phyloP scores from a whole-genome alignment of 2,797 vertebrate species.

The Protosalanx chinensis region DNA sequence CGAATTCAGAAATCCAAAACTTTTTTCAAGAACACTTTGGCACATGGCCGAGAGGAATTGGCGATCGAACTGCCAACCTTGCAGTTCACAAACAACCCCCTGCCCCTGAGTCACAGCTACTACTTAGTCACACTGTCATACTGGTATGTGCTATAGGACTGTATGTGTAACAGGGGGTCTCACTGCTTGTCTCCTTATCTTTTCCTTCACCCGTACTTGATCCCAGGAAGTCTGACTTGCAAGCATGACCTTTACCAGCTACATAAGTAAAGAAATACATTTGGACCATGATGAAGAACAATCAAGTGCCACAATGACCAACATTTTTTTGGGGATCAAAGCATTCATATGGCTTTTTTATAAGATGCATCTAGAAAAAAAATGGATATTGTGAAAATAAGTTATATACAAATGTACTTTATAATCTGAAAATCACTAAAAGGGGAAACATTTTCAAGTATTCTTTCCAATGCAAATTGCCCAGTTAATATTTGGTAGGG shows the following conservation, averaged over 20 bases:
- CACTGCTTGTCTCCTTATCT: too few species aligned
- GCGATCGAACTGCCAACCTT: too few species aligned
- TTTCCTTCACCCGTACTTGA: too few species aligned
- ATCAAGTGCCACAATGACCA: background rate
- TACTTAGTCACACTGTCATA: too few species aligned
- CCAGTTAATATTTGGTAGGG: conserved; percentile 63
- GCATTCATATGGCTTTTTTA: background rate
- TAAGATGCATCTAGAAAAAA: conserved; percentile 12
- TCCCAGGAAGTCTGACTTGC: too few species aligned
- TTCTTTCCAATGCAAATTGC: conserved; percentile 68
- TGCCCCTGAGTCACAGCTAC: too few species aligned
- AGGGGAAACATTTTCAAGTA: conserved; percentile 63
- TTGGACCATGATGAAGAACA: background rate
- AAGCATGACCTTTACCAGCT: too few species aligned
- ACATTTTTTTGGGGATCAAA: background rate
- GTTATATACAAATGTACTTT: conserved; percentile 63
- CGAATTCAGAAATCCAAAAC: too few species aligned
- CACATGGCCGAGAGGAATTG: too few species aligned
- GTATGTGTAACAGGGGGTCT: background rate
- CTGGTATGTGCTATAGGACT: background rate
- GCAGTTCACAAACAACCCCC: too few species aligned
- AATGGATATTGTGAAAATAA: conserved; percentile 60
- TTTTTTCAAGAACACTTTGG: too few species aligned
- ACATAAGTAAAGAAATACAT: background rate
- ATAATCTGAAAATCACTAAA: conserved; percentile 67